Conservation (phyloP, 2,888 invertebrate species). For the Uropetala carovei region DNA sequence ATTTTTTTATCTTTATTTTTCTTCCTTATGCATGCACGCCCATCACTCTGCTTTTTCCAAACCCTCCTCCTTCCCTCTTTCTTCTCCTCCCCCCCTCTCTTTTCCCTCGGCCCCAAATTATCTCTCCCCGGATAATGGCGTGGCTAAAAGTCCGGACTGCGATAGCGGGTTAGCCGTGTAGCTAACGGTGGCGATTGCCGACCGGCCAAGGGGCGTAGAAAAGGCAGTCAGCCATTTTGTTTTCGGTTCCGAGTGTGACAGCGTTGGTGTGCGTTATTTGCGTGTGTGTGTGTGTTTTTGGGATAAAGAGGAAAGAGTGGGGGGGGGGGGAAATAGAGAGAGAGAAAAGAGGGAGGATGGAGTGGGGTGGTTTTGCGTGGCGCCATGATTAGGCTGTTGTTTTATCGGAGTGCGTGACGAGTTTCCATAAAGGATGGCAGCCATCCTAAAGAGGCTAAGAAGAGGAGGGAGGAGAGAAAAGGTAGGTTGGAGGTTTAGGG, state of each 20-base stretch:
- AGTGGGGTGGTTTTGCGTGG: conserved; percentile 33
- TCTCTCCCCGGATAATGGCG: conserved; percentile 27
- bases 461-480: not conserved
- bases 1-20: conserved; percentile 19
- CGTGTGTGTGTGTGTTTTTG: too few relatives aligned
- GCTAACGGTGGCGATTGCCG: conserved; percentile 24
- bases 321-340: too few relatives aligned
- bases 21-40: conserved; percentile 49
- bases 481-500: not conserved
- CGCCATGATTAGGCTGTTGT: conserved; percentile 57
- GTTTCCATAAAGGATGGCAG: conserved; percentile 52
- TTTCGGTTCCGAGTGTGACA: not conserved
- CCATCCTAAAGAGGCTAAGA: not conserved
- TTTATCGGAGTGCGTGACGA: conserved; percentile 58
- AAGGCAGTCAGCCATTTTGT: not conserved
- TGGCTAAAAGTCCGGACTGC: conserved; percentile 38
- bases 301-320: too few relatives aligned
- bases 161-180: not conserved
- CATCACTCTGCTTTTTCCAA: not conserved
- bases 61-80: not conserved
- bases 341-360: too few relatives aligned
- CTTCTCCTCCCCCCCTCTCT: not conserved
- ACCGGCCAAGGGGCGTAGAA: not conserved
- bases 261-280: conserved; percentile 1
- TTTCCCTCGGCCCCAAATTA: not conserved